Base-by-base conservation (phyloP, 2,888 invertebrate genomes). In the Baccha elongata region DNA sequence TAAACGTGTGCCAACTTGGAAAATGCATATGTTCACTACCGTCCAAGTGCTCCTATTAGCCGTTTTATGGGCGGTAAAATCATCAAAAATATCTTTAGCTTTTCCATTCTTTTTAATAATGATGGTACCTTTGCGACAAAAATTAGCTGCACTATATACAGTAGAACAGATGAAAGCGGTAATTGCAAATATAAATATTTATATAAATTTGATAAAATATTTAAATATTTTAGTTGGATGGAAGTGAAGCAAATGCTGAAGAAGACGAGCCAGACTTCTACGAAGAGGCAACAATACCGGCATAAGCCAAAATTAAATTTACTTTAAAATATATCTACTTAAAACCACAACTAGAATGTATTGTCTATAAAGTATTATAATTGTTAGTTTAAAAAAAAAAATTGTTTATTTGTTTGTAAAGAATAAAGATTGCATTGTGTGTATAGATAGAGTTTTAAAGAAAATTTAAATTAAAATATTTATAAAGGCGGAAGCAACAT, bases 201-300 rank as follows among this genome's bases (percentile, higher is more conserved):
- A 15, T 15, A 4, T 13, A 40, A 3, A 58, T 23, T 62, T 15
- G 50, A 69, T 58, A 17, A 58, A 37, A 21, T 17, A 1, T 15
- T 2, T 7, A 11, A 13, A 21, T 44, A 84, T 89, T 89, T 15
- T 91, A 97, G 96, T 92, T 98, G 91, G 98, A 98, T 90, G 96
- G 97, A 86, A 94, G 93, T 86, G 95, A 96, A 89, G 94, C 95
- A 85, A 96, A 95, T 85, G 94, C 93, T 68, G 95, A 95, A 88
- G 97, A 96, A 87, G 96, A 97, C 89, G 98, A 98, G 89, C 97
- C 96, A 7, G 98, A 98, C 91, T 98, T 98, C 92, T 98, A 98
- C 91, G 96, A 96, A 87, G 96, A 97, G 92, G 97, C 97, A 79
- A 95, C 95, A 69, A 92, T 96, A 89, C 96, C 96, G 86, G 95